Evolutionary conservation across 2,113 vertebrate species (phyloP).

Genomic region (Solea senegalensis): DNA sequence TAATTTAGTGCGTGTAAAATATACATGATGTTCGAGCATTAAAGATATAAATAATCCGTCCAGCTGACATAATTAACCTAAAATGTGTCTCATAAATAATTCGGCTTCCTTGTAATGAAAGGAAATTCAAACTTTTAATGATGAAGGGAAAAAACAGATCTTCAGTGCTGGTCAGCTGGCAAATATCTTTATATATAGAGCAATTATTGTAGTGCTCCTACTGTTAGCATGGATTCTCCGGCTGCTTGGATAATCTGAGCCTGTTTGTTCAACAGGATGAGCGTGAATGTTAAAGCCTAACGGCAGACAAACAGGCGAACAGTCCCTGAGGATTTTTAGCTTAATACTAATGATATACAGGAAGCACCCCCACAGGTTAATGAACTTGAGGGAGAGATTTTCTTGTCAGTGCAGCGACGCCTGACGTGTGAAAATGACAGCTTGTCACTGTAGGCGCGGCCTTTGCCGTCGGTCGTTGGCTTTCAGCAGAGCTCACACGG

Average conservation of each 20-base stretch:
- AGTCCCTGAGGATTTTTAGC: slow-evolving; percentile 45
- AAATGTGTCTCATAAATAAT: slow-evolving; percentile 15
- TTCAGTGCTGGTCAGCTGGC: not conserved
- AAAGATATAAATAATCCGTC: slow-evolving; percentile 7
- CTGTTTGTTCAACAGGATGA: slow-evolving; percentile 63
- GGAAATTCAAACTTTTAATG: not conserved
- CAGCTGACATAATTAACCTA: not conserved
- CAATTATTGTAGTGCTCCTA: slow-evolving; percentile 17
- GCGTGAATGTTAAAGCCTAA: slow-evolving; percentile 50
- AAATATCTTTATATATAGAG: not conserved
- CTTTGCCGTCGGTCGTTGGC: slow-evolving; percentile 18
- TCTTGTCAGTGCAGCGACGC: slow-evolving; percentile 1
- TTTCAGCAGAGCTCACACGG: slow-evolving; percentile 28
- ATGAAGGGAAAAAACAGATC: not conserved
- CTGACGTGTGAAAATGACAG: slow-evolving; percentile 33
- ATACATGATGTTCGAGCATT: slow-evolving; percentile 4
- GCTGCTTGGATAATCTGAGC: slow-evolving; percentile 40
- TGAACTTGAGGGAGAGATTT: slow-evolving; percentile 33
- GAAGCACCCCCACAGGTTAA: slow-evolving; percentile 53
- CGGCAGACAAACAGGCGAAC: slow-evolving; percentile 55
- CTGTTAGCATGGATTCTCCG: slow-evolving; percentile 35
- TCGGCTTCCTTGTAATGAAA: not conserved
- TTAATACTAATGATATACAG: slow-evolving; percentile 65
- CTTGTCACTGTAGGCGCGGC: slow-evolving; percentile 15
- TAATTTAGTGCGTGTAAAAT: slow-evolving; percentile 1